Evolutionary conservation across 2,888 invertebrate species (phyloP).

Genomic region (Machimus atricapillus): DNA sequence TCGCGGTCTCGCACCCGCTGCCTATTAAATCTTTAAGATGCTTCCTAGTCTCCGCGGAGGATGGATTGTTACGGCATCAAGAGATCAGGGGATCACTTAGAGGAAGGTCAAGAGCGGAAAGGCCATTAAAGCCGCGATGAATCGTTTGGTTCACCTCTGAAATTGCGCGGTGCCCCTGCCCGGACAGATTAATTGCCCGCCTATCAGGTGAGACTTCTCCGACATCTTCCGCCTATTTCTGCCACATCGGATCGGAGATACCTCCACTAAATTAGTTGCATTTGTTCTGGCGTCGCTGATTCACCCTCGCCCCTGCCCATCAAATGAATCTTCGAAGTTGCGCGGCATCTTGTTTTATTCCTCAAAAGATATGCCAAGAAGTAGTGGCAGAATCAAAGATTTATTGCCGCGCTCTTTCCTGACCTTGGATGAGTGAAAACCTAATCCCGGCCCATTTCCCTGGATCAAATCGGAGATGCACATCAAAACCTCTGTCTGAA

Average conservation of each 20-base stretch:
- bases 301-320: not conserved
- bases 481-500: not conserved
- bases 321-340: not conserved
- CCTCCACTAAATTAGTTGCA: slow-evolving; percentile 19
- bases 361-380: not conserved
- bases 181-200: slow-evolving; percentile 9
- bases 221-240: not conserved
- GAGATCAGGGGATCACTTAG: slow-evolving; percentile 18
- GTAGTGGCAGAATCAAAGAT: not conserved
- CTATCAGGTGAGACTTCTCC: not conserved
- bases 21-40: not conserved
- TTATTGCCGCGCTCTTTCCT: not conserved
- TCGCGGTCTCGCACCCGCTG: not conserved
- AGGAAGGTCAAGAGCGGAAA: slow-evolving; percentile 19
- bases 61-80: not conserved
- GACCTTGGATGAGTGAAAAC: not conserved
- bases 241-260: not conserved
- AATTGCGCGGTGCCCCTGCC: not conserved
- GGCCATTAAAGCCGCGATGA: slow-evolving; percentile 17
- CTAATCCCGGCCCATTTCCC: not conserved
- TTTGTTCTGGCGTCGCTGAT: slow-evolving; percentile 14
- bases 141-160: slow-evolving; percentile 13
- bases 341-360: not conserved
- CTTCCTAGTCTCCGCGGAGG: not conserved
- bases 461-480: not conserved